These are phyloP conservation scores for Astropecten irregularis DNA, from an alignment of 53 echinoderm and acorn worm genomes.

Conservation along the genomic window DNA sequence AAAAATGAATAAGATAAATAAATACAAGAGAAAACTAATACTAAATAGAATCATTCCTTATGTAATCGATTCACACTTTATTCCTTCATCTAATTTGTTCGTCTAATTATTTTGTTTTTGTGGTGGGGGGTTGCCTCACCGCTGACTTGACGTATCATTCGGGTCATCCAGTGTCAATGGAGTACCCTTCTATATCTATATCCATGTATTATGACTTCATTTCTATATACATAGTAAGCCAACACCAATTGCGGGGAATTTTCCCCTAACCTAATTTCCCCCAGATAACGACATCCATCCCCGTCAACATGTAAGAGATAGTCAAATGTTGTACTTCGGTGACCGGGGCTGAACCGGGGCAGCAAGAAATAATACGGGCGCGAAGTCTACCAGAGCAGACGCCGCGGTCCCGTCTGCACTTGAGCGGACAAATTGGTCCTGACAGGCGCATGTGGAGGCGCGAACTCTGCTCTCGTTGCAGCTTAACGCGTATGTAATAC, in stretches of 20 bases:
- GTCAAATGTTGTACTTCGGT: conserved; percentile 37
- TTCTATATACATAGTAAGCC: not conserved
- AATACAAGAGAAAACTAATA: no score
- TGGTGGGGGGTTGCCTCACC: not conserved
- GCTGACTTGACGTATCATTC: not conserved
- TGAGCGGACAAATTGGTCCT: not conserved
- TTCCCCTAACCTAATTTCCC: conserved; percentile 48
- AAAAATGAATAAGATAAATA: no score
- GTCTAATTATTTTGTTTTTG: no score
- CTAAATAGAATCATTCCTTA: no score
- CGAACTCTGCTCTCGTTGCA: conserved; percentile 24
- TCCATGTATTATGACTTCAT: conserved; percentile 34
- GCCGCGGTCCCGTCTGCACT: conserved; percentile 3
- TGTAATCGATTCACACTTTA: no score
- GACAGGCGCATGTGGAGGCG: conserved; percentile 11
- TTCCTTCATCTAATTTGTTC: no score
- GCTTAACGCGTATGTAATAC: no score
- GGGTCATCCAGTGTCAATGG: conserved; percentile 11
- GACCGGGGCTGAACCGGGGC: conserved; percentile 14
- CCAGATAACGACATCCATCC: conserved; percentile 18
- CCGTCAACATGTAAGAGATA: conserved; percentile 53
- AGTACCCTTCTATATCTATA: no score
- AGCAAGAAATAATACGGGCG: no score
- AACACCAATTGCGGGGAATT: conserved; percentile 23
- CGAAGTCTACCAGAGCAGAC: no score